Percentiles rank a stretch among this genome's conserved stretches.
phyloP scores from a whole-genome alignment of 1,140 invertebrate species.

The Pararge aegeria region DNA sequence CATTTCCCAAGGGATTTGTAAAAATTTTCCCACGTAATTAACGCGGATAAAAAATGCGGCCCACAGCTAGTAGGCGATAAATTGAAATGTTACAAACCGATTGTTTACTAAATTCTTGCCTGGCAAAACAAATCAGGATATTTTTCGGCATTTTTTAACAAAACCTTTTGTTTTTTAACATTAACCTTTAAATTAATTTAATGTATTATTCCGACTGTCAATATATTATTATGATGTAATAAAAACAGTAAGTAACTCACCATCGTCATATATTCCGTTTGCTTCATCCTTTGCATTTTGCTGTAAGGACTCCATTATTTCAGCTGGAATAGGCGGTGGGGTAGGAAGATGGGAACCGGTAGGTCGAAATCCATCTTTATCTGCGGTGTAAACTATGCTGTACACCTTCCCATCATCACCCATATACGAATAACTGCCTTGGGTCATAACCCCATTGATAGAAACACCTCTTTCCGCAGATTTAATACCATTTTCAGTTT shows the following conservation, averaged over 20 bases:
- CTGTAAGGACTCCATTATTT: slow-evolving; percentile 82
- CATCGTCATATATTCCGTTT: slow-evolving; percentile 56
- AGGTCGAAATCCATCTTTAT: slow-evolving; percentile 80
- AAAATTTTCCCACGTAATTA: too few species aligned
- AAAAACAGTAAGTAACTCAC: slow-evolving; percentile 39
- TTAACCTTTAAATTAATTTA: not conserved
- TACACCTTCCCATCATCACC: slow-evolving; percentile 83
- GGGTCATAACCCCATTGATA: slow-evolving; percentile 50
- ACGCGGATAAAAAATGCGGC: too few species aligned
- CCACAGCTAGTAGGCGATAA: too few species aligned
- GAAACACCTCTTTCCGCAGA: slow-evolving; percentile 72
- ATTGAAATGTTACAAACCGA: too few species aligned
- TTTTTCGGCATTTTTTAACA: too few species aligned
- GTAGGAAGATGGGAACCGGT: slow-evolving; percentile 83
- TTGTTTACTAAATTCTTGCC: too few species aligned
- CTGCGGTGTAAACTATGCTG: slow-evolving; percentile 82
- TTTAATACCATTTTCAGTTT: slow-evolving; percentile 83
- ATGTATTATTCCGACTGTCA: not conserved
- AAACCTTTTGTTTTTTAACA: not conserved
- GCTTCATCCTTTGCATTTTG: slow-evolving; percentile 62
- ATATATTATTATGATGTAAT: not conserved
- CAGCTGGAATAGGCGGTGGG: slow-evolving; percentile 85
- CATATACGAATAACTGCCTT: slow-evolving; percentile 83
- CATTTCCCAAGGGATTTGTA: too few species aligned
- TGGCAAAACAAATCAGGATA: too few species aligned